Base-by-base conservation (phyloP, 2,113 vertebrate genomes). In the Nannospalax galili region DNA sequence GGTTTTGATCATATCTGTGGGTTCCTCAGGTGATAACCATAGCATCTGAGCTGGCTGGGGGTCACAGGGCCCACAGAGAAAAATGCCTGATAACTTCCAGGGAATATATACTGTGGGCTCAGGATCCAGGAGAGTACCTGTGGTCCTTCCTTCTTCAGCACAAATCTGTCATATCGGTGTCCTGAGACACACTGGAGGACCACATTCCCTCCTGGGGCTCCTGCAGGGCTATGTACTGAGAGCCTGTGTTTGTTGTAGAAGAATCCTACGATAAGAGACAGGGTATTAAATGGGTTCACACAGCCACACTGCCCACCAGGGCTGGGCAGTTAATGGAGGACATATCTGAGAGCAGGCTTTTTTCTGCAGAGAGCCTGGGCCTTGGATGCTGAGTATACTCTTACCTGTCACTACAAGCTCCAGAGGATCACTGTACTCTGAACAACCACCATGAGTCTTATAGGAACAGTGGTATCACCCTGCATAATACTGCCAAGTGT, bases 21-120 rank as follows among this genome's bases (percentile, higher is more conserved):
- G 0, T 0, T 16, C 0, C 0, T 2, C 0, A 0, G 6, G 3
- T 30, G 19, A 35, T 65, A 56, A 5, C 60, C 40, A 0, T 60
- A 84, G 65, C 94, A 97, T 10, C 7, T 12, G 85, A 93, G 91
- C 12, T 52, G 19, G 0, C 5, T 2, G 5, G 9, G 8, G 15
- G 5, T 69, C 40, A 81, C 26, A 1, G 22, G 52, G 0, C 35
- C 16, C 28, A 94, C 7, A 1, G 11, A 2, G 65, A 96, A 77
- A 11, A 35, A 19, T 17, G 17, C 72, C 40, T 45, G 26, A 64
- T 22, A 35, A 19, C 67, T 10, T 42, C 64, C 64, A 15, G 64
- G 45, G 12, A 30, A 48, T 24, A 69, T 32, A 48, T 62, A 65
- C 40, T 74, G 67, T 65, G 85, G 35, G n/a, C 81, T 35, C 24